These are phyloP conservation scores for Sebastes itinus DNA, from an alignment of 2,797 vertebrate genomes.

Conservation along the genomic window DNA sequence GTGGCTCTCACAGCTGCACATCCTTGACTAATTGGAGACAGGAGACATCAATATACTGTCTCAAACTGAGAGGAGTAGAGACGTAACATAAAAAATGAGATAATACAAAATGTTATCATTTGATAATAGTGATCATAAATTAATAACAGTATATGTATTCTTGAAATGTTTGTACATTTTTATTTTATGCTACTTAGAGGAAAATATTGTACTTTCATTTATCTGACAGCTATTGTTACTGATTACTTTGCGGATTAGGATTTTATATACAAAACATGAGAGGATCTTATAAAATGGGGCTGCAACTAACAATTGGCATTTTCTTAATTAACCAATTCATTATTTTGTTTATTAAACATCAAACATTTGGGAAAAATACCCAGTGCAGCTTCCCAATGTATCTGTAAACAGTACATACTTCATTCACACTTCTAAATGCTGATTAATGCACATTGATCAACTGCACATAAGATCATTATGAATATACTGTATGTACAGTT, in stretches of 20 bases:
- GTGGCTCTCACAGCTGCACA: slow-evolving; percentile 41
- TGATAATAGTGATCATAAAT: neutral
- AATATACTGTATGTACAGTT: neutral
- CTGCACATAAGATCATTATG: neutral
- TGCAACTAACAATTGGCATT: neutral
- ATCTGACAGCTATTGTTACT: neutral
- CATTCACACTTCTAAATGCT: too few species aligned
- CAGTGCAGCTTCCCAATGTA: neutral
- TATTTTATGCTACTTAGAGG: neutral
- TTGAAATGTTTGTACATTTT: neutral
- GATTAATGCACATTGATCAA: too few species aligned
- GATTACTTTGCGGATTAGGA: neutral
- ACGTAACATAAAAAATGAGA: neutral
- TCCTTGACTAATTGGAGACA: neutral
- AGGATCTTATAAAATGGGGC: neutral
- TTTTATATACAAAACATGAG: neutral
- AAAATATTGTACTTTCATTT: neutral
- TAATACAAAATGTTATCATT: neutral
- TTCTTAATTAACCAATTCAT: neutral
- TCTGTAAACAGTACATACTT: too few species aligned
- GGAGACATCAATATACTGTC: neutral
- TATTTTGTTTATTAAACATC: neutral
- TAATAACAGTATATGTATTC: neutral
- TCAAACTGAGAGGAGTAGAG: neutral
- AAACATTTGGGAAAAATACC: neutral